These are phyloP conservation scores for Anoplolepis gracilipes DNA, from an alignment of 1,140 invertebrate genomes.

Conservation along the genomic window DNA sequence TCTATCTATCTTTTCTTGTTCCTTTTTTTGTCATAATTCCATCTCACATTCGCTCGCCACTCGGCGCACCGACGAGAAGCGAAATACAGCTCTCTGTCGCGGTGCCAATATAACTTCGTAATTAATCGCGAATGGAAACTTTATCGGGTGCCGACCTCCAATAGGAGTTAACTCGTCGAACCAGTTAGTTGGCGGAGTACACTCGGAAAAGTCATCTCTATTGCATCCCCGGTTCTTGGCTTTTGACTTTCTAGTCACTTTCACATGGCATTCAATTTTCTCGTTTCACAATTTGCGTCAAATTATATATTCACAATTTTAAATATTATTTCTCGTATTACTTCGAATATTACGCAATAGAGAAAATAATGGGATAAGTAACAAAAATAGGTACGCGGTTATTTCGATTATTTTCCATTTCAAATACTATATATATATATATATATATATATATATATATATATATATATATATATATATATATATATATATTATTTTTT, in stretches of 20 bases:
- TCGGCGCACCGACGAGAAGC: background rate
- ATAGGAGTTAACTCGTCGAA: slow-evolving; percentile 33
- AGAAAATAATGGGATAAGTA: too few relatives aligned
- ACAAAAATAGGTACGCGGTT: too few relatives aligned
- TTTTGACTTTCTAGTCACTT: background rate
- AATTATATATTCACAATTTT: background rate
- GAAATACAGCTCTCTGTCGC: background rate
- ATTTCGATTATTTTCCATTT: too few relatives aligned
- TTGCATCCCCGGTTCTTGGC: background rate
- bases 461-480: too few relatives aligned
- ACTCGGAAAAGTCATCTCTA: background rate
- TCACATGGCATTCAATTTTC: background rate
- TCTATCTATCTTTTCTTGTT: slow-evolving; percentile 6
- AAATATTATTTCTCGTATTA: too few relatives aligned
- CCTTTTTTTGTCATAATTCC: background rate
- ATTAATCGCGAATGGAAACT: slow-evolving; percentile 39
- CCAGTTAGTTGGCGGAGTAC: background rate
- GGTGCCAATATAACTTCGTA: slow-evolving; percentile 34
- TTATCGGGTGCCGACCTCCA: background rate
- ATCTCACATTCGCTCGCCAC: background rate
- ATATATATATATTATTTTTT: too few relatives aligned
- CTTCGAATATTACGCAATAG: too few relatives aligned
- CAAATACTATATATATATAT: too few relatives aligned
- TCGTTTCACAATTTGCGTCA: background rate
- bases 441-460: too few relatives aligned